Base-by-base conservation (phyloP, 1,140 invertebrate species). In the Cydia amplana region DNA sequence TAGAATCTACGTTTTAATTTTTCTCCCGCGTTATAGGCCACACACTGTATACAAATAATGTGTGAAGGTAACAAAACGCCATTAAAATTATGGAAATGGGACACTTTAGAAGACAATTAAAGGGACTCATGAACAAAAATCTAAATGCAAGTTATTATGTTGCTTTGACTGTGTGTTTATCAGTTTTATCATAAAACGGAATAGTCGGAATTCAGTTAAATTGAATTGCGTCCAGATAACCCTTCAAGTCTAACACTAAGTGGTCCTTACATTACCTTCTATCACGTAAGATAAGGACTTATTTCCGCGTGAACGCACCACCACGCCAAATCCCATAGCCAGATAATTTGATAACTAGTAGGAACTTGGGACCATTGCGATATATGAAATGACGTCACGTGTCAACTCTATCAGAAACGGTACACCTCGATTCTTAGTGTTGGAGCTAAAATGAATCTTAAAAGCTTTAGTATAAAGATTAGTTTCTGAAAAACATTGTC, bases 301-400 rank as follows among this genome's bases (percentile, higher is more conserved):
- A 60, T 12, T 60, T 60, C 55, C 55, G 55, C 55, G 55, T 23
- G 55, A 60, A 23, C 55, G 16, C 55, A 20, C 6, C 18, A 23
- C 20, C 9, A 23, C 9, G n/a, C 20, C 18, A 60, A 23, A 23
- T 60, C 55, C 55, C 55, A 55, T 55, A 23, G 55, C 20, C 9
- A 60, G 7, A 18, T 18, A 18, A 55, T 60, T 60, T 60, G 55
- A 60, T 60, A 60, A 60, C 55, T 23, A 60, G 10, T 12, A 16
- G 14, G 20, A 49, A 14, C 46, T 12, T 23, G 20, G 20, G 7
- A 14, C 49, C 55, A 23, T 12, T 60, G 55, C 18, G 55, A 60
- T 60, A 60, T 60, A 60, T 60, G 55, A 60, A 60, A 60, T 60
- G 55, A 60, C 55, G 55, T 60, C 55, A 60, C 55, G 55, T 60